Conservation (phyloP, 1,140 invertebrate species). For the Orussus abietinus region DNA sequence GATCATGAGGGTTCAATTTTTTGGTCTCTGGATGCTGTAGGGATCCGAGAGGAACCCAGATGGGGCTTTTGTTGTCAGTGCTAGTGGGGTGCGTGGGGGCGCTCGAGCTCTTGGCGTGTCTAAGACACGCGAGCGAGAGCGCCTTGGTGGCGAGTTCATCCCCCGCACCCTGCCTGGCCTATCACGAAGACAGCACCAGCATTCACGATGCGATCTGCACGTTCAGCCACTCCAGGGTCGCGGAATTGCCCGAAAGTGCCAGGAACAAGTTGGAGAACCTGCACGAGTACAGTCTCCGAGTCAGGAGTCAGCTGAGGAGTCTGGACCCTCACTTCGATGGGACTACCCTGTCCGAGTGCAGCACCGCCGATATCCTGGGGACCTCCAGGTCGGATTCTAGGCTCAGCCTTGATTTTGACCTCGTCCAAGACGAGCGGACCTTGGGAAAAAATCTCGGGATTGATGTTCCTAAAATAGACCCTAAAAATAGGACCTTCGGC, state of each 20-base stretch:
- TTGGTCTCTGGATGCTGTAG: too few relatives aligned
- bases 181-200: slow-evolving; percentile 38
- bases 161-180: slow-evolving; percentile 38
- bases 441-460: too few relatives aligned
- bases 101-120: slow-evolving; percentile 61
- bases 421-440: too few relatives aligned
- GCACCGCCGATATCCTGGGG: slow-evolving; percentile 26
- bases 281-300: slow-evolving; percentile 43
- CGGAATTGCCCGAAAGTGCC: slow-evolving; percentile 28
- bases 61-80: slow-evolving; percentile 68
- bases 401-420: slow-evolving; percentile 18
- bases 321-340: slow-evolving; percentile 31
- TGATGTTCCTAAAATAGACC: slow-evolving; percentile 4
- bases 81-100: slow-evolving; percentile 69
- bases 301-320: slow-evolving; percentile 36
- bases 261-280: slow-evolving; percentile 45
- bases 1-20: too few relatives aligned
- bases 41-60: slow-evolving; percentile 42
- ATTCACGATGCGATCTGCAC: slow-evolving; percentile 41
- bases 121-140: slow-evolving; percentile 55
- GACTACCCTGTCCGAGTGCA: slow-evolving; percentile 36
- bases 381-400: slow-evolving; percentile 20
- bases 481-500: too few relatives aligned
- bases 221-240: slow-evolving; percentile 33
- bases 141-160: slow-evolving; percentile 33